These are phyloP conservation scores for Alcis repandata DNA, from an alignment of 2,888 invertebrate genomes.

Conservation along the genomic window DNA sequence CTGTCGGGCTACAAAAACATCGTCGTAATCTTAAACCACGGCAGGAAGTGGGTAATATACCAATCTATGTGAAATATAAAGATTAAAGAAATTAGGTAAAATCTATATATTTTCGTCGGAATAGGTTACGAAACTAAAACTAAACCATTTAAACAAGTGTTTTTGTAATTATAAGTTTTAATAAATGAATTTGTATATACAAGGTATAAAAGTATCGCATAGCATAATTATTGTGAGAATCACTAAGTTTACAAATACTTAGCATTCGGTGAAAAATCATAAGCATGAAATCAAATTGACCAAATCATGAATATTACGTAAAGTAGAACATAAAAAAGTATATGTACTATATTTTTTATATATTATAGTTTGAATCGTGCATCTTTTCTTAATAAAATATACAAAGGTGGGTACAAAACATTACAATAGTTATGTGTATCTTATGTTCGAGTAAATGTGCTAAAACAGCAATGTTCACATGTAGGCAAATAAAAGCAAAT, in stretches of 20 bases:
- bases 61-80: no score
- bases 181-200: constrained; percentile 61
- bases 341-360: background rate
- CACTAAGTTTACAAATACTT: constrained; percentile 36
- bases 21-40: no score
- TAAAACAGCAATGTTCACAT: constrained; percentile 1
- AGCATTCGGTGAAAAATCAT: constrained; percentile 26
- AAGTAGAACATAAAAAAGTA: background rate
- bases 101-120: no score
- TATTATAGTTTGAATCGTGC: background rate
- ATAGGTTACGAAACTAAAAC: background rate
- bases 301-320: background rate
- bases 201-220: constrained; percentile 73
- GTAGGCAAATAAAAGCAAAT: constrained; percentile 7
- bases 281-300: constrained; percentile 17
- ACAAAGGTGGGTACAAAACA: constrained; percentile 28
- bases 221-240: constrained; percentile 39
- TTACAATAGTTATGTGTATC: background rate
- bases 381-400: constrained; percentile 19
- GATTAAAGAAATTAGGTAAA: no score
- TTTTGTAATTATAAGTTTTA: constrained; percentile 49
- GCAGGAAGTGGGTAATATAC: no score
- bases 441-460: background rate
- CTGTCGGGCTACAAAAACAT: no score
- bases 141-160: background rate